phyloP scores from a whole-genome alignment of 2,113 vertebrate genomes.

The Psilopogon haemacephalus region DNA sequence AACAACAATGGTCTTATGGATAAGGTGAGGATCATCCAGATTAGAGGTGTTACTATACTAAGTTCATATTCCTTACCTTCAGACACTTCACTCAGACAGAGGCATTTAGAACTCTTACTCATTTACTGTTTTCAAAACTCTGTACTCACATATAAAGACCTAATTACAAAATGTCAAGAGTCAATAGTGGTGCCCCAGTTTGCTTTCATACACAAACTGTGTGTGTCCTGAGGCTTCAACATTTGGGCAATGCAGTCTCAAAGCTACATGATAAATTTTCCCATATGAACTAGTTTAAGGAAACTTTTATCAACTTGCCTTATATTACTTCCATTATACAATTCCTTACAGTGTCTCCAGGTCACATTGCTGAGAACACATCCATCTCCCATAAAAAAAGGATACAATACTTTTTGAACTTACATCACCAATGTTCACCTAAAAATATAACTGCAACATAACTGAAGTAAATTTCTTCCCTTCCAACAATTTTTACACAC shows the following conservation, averaged over 20 bases:
- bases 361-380: not conserved
- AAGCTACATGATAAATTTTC: not conserved
- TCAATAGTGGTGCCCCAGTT: not conserved
- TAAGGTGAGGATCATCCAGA: not conserved
- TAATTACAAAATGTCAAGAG: not conserved
- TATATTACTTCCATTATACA: not conserved
- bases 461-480: not conserved
- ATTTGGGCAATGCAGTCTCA: not conserved
- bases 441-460: not conserved
- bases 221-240: not conserved
- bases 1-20: rapidly evolving
- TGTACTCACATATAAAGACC: not conserved
- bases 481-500: not conserved
- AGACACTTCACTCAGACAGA: not conserved
- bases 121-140: not conserved
- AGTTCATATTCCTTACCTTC: not conserved
- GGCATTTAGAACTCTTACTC: not conserved
- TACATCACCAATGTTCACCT: not conserved
- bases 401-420: not conserved
- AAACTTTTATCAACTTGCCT: not conserved
- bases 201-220: not conserved
- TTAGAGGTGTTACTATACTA: not conserved
- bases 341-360: not conserved
- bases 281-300: not conserved
- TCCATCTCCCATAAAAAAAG: not conserved